A percentile compares a stretch with the other conserved stretches of the same genome.
phyloP scores from a whole-genome alignment of 2,888 invertebrate genomes.

The Trachelus tabidus region DNA sequence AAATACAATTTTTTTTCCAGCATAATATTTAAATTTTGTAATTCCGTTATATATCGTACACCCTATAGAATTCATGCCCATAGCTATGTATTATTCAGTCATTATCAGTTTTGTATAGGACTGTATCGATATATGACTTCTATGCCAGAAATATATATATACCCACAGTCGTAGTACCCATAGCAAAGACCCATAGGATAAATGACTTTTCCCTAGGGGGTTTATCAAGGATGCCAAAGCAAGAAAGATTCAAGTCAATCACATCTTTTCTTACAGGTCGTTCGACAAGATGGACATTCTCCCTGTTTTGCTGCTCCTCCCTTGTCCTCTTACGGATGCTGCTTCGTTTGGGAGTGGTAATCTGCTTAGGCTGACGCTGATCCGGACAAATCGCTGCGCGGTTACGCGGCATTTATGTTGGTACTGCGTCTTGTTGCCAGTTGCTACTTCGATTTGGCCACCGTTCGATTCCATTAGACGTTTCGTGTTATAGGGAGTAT shows the following conservation, averaged over 20 bases:
- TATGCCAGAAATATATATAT: not conserved
- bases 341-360: constrained; percentile 62
- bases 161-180: not conserved
- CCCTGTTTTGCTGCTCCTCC: not conserved
- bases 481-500: no score
- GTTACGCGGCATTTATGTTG: constrained; percentile 60
- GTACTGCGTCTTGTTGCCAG: constrained; percentile 18
- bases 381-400: constrained; percentile 70
- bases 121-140: not conserved
- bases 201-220: not conserved
- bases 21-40: not conserved
- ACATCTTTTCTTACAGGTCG: not conserved
- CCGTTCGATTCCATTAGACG: no score
- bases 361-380: constrained; percentile 73
- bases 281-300: not conserved
- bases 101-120: not conserved
- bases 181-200: not conserved
- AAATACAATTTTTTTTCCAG: not conserved
- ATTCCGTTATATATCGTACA: not conserved
- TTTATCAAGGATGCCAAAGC: not conserved
- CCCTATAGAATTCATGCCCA: not conserved
- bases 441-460: no score
- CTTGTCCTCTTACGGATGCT: constrained; percentile 32
- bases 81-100: not conserved
- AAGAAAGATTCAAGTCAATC: not conserved